Evolutionary conservation across 2,888 invertebrate species (phyloP).

Genomic region (Cheiracanthium punctorium): DNA sequence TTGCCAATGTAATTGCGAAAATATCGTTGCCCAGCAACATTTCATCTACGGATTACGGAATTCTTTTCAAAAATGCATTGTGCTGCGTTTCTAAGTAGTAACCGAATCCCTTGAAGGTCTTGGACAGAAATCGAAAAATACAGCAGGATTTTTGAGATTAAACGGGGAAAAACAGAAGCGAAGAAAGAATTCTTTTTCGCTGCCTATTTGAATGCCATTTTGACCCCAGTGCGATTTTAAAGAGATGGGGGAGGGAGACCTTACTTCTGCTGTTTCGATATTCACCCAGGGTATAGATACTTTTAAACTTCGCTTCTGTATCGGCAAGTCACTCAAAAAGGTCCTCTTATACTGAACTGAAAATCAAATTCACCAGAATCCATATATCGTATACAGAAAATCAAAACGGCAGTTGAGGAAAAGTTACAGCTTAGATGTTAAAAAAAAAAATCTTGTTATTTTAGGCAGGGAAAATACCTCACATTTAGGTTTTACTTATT

Average conservation of each 20-base stretch:
- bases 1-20: slow-evolving; percentile 45
- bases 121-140: slow-evolving; percentile 21
- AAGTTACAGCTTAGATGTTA: not conserved
- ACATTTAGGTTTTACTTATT: slow-evolving; percentile 8
- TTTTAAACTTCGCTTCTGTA: slow-evolving; percentile 67
- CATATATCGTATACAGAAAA: not conserved
- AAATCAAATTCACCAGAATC: not conserved
- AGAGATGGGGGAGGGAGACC: not conserved
- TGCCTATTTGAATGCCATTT: not conserved
- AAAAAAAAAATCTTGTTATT: not conserved
- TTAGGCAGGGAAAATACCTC: not conserved
- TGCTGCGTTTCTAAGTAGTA: not conserved
- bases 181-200: not conserved
- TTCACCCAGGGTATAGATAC: slow-evolving; percentile 52
- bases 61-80: slow-evolving; percentile 1
- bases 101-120: not conserved
- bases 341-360: not conserved
- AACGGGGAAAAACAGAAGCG: not conserved
- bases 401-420: not conserved
- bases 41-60: not conserved
- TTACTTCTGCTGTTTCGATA: slow-evolving; percentile 21
- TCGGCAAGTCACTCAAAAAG: slow-evolving; percentile 65
- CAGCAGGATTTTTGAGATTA: slow-evolving; percentile 46
- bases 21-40: slow-evolving; percentile 27
- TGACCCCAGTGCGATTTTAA: not conserved